Percentiles rank a stretch among this genome's conserved stretches.
These are phyloP conservation scores for Silurus asotus DNA, from an alignment of 2,113 vertebrate species.

Conservation along the genomic window DNA sequence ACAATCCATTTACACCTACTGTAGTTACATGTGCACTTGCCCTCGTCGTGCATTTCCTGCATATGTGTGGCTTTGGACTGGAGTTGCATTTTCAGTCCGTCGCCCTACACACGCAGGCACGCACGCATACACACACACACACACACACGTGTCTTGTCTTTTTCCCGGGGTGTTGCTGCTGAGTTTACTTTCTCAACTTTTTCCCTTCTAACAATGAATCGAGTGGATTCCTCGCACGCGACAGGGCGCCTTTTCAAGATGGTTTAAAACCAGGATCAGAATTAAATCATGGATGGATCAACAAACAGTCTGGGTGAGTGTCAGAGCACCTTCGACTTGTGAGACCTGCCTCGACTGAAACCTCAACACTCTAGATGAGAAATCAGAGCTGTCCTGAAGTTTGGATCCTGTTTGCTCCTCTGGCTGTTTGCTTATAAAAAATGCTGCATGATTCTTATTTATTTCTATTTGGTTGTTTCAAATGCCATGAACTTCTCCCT, in stretches of 20 bases:
- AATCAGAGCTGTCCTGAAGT: neutral
- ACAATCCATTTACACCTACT: neutral
- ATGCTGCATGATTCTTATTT: neutral
- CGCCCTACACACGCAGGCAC: neutral
- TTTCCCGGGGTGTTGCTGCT: neutral
- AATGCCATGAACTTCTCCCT: too few species aligned
- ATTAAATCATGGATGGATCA: slow-evolving; percentile 15
- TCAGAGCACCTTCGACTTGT: neutral
- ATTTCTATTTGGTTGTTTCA: neutral
- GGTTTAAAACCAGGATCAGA: neutral
- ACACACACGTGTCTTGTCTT: neutral
- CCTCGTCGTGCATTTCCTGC: slow-evolving; percentile 51
- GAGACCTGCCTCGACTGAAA: neutral
- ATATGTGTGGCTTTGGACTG: slow-evolving; percentile 27
- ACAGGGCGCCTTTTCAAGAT: slow-evolving; percentile 31
- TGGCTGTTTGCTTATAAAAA: neutral
- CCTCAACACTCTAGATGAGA: neutral
- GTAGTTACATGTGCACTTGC: slow-evolving; percentile 34
- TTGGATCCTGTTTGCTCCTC: neutral
- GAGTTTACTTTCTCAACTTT: slow-evolving; percentile 49
- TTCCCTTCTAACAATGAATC: neutral
- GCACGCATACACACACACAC: neutral
- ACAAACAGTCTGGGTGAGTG: slow-evolving; percentile 34
- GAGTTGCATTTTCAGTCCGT: slow-evolving; percentile 17
- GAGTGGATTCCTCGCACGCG: slow-evolving; percentile 17